Evolutionary conservation across 1,140 invertebrate genomes (phyloP).

Genomic region (Musca domestica): DNA sequence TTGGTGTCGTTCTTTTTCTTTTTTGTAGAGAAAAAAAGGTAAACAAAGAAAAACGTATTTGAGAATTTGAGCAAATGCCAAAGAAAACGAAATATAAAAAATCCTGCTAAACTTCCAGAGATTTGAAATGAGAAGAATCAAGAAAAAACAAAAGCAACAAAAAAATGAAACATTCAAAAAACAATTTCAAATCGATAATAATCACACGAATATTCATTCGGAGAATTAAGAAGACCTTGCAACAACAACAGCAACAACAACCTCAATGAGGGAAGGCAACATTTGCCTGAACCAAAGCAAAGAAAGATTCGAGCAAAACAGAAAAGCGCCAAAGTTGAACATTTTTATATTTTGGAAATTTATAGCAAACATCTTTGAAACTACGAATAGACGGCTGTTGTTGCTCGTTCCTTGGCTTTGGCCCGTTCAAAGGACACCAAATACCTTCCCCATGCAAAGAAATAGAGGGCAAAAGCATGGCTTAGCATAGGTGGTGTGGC

Average conservation of each 20-base stretch:
- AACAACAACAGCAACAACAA: constrained; percentile 6
- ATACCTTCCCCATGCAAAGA: not conserved
- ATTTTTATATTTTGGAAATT: constrained; percentile 44
- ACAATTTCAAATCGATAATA: constrained; percentile 46
- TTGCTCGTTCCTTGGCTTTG: not conserved
- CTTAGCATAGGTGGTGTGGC: no score
- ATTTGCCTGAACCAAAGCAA: no score
- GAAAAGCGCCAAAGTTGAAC: constrained; percentile 21
- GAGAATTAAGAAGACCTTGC: constrained; percentile 45
- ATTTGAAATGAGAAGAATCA: constrained; percentile 4
- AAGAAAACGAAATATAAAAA: not conserved
- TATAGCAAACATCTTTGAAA: constrained; percentile 37
- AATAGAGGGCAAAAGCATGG: constrained; percentile 11
- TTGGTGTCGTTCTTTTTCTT: no score
- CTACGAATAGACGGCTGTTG: constrained; percentile 19
- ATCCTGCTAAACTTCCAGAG: not conserved
- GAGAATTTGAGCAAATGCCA: not conserved
- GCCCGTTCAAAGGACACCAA: constrained; percentile 10
- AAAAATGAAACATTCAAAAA: not conserved
- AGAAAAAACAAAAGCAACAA: constrained; percentile 4
- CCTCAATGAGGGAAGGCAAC: not conserved
- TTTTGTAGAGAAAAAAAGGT: no score
- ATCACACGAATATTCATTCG: constrained; percentile 52
- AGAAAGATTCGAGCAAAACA: no score
- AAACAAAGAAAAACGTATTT: not conserved